A percentile compares a stretch with the other conserved stretches of the same genome.
These are phyloP conservation scores for Galbula dea DNA, from an alignment of 2,113 vertebrate genomes.

Conservation along the genomic window DNA sequence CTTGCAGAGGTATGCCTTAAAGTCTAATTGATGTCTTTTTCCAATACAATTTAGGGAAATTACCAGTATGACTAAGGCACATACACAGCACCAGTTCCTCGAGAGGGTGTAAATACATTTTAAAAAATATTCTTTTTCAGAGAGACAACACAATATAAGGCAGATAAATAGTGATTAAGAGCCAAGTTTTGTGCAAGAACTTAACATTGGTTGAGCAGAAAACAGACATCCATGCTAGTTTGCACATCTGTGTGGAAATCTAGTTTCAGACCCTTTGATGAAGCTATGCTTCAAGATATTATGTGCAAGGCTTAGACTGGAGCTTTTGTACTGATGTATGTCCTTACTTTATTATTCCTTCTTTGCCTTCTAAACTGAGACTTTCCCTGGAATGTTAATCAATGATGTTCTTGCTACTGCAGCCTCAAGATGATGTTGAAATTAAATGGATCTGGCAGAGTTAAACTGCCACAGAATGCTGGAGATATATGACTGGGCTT, in stretches of 20 bases:
- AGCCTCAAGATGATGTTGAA: not conserved
- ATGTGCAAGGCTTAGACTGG: not conserved
- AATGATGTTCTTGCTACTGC: not conserved
- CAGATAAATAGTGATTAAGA: not conserved
- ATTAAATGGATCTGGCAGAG: not conserved
- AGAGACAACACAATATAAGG: not conserved
- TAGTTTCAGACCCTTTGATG: not conserved
- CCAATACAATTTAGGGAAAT: not conserved
- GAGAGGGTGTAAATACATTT: not conserved
- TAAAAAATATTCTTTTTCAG: not conserved
- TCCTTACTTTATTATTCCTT: not conserved
- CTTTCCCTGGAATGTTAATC: not conserved
- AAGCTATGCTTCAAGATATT: not conserved
- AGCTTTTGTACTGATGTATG: not conserved
- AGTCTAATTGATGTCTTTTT: not conserved
- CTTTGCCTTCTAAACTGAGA: not conserved
- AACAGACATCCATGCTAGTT: not conserved
- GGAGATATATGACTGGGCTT: not conserved
- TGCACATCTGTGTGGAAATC: not conserved
- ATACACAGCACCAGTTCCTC: not conserved
- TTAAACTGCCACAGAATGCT: too few relatives aligned
- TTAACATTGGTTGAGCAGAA: not conserved
- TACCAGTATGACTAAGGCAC: not conserved
- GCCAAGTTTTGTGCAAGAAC: not conserved
- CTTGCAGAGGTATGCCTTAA: not conserved